Base-by-base conservation (phyloP, 2,113 vertebrate genomes). In the Rana temporaria region DNA sequence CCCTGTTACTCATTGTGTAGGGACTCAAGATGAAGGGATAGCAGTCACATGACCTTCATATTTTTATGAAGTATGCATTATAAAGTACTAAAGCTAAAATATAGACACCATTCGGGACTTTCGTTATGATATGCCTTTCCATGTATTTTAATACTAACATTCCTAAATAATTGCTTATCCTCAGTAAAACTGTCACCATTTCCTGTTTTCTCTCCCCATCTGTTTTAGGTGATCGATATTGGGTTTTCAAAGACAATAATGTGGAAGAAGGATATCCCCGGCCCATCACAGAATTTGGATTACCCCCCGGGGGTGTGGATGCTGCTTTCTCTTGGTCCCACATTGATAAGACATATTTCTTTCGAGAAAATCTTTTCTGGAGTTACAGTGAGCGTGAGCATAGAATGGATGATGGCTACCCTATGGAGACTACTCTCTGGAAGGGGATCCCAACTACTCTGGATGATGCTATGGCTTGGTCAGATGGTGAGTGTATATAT, bases 321-420 rank as follows among this genome's bases (percentile, higher is more conserved):
- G 97, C 96, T 0, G 97, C 95, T 14, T 97, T 99, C 63, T 95
- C 96, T 89, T 98, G 97, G 96, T 90, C 94, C 2, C 96, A 96
- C 92, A 96, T 95, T 69, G 96, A 97, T 86, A 99, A 97, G 93
- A 98, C 97, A 64, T 99, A 99, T 86, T 98, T 99, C 93, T 99
- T 99, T 92, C 98, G 96, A 90, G 96, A 95, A 89, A 92, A 88
- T 85, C 92, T 90, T 48, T 97, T 95, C 91, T 99, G 98, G 98
- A 90, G 96, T 84, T 99, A 96, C 0, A 91, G 99, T 0, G 97
- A 99, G 88, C 96, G 91, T 0, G 87, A 93, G 75, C 90, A 91
- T 24, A 93, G 89, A 19, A 97, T 99, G 97, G 98, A 99, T 83
- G 89, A 89, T 0, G 97, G 96, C 4, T 98, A 97, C 88, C 98